A percentile compares a stretch with the other conserved stretches of the same genome.
Evolutionary conservation across 2,888 invertebrate species (phyloP).

Genomic region (Drosophila subsilvestris): DNA sequence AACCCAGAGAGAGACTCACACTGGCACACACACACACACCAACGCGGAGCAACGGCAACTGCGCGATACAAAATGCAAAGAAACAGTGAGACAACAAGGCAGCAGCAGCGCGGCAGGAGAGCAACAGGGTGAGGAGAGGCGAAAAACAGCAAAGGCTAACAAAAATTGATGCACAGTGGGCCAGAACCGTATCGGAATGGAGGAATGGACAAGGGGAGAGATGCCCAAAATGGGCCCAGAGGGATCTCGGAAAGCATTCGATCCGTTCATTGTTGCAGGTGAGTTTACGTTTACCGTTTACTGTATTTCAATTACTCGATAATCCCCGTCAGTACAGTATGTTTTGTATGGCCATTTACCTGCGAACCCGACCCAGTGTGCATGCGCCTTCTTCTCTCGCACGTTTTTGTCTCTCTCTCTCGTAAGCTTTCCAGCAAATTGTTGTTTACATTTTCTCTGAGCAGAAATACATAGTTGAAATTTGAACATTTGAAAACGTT

Average conservation of each 20-base stretch:
- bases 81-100: conserved; percentile 60
- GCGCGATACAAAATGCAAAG: conserved; percentile 76
- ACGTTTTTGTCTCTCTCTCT: background rate
- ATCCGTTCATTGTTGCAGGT: background rate
- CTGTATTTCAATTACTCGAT: background rate
- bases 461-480: conserved; percentile 12
- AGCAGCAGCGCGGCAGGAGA: conserved; percentile 39
- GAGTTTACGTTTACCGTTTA: background rate
- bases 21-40: conserved; percentile 21
- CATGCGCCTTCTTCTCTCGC: conserved; percentile 30
- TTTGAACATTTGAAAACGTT: conserved; percentile 17
- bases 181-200: background rate
- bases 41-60: conserved; percentile 70
- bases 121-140: conserved; percentile 21
- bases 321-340: conserved; percentile 1
- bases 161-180: conserved; percentile 58
- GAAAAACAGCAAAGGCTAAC: conserved; percentile 40
- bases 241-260: background rate
- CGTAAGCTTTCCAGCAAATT: conserved; percentile 16
- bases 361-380: conserved; percentile 25
- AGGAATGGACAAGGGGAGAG: background rate
- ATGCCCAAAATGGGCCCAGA: conserved; percentile 1
- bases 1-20: conserved; percentile 44
- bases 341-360: conserved; percentile 18
- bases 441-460: conserved; percentile 39